phyloP scores from a whole-genome alignment of 2,888 invertebrate genomes.

The Dynastes tityus region DNA sequence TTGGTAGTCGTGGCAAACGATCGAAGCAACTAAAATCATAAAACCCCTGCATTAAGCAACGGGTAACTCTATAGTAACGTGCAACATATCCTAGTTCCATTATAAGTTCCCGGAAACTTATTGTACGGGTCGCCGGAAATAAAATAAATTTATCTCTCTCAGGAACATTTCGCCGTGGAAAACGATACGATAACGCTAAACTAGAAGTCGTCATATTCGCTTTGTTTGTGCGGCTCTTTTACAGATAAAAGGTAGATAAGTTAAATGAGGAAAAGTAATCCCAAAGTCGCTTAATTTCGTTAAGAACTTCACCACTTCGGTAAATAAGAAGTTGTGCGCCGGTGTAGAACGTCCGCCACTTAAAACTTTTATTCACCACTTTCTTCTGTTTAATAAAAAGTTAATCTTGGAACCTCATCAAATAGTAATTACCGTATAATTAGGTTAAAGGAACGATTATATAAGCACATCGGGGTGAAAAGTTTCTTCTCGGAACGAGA shows the following conservation, averaged over 20 bases:
- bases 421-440: constrained; percentile 35
- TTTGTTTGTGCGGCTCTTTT: not conserved
- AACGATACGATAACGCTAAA: no score
- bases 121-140: no score
- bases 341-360: constrained; percentile 23
- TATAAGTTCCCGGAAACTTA: no score
- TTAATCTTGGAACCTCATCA: constrained; percentile 33
- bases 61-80: no score
- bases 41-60: no score
- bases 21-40: no score
- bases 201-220: not conserved
- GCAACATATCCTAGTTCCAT: no score
- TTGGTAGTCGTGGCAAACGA: no score
- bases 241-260: constrained; percentile 11
- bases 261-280: constrained; percentile 31
- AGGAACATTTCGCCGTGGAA: no score
- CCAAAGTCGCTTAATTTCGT: constrained; percentile 38
- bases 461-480: no score
- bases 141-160: no score
- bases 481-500: no score
- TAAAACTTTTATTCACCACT: constrained; percentile 34
- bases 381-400: constrained; percentile 36
- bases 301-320: constrained; percentile 30
- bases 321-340: constrained; percentile 33
- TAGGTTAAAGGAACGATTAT: constrained; percentile 14